phyloP scores from a whole-genome alignment of 2,888 invertebrate species.

The Aphrophora alni region DNA sequence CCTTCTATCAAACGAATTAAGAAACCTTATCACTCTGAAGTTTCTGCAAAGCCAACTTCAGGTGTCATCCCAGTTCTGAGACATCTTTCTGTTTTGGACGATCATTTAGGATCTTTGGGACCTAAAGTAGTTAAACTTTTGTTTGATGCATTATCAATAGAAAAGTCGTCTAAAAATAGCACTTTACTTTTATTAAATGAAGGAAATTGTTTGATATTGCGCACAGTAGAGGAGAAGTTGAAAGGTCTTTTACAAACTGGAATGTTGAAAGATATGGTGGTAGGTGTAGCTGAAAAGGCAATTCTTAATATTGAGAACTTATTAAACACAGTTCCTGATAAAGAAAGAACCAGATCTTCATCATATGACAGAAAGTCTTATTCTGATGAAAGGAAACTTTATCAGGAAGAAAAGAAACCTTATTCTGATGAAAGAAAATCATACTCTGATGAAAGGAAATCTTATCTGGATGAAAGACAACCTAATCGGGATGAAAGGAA shows the following conservation, averaged over 20 bases:
- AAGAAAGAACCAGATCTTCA: no score
- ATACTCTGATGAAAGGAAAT: no score
- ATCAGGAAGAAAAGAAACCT: no score
- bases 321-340: not conserved
- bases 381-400: no score
- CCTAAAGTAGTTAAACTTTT: slow-evolving; percentile 79
- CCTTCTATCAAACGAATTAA: not conserved
- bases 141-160: slow-evolving; percentile 76
- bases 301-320: not conserved
- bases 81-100: slow-evolving; percentile 80
- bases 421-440: no score
- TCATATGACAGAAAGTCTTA: no score
- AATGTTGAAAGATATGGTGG: not conserved
- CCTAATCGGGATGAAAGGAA: no score
- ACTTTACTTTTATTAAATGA: slow-evolving; percentile 71
- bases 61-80: slow-evolving; percentile 68
- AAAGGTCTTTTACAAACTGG: slow-evolving; percentile 75
- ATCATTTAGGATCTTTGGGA: slow-evolving; percentile 82
- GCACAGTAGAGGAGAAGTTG: slow-evolving; percentile 85
- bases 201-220: slow-evolving; percentile 76
- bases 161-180: slow-evolving; percentile 64
- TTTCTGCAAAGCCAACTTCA: not conserved
- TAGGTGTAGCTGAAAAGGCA: not conserved
- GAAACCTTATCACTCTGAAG: no score
- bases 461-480: no score